Percentiles rank a stretch among this genome's conserved stretches.
These are phyloP conservation scores for Babyrousa celebensis DNA, from an alignment of 2,797 vertebrate species.

Conservation along the genomic window DNA sequence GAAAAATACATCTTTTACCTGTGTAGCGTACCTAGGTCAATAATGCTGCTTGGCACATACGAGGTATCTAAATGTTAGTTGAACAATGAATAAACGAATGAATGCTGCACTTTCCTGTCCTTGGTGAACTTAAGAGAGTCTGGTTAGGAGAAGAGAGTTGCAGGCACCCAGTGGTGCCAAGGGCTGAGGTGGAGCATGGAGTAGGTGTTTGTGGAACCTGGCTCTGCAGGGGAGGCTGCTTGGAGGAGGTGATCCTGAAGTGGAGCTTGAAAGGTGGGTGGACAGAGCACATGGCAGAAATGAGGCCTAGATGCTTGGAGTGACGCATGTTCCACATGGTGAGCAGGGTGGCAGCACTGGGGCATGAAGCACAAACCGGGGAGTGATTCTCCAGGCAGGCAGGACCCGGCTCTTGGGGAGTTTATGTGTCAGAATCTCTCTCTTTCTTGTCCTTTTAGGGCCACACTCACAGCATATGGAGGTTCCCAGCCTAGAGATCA, in stretches of 20 bases:
- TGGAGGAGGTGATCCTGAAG: background rate
- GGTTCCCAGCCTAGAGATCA: too few species aligned
- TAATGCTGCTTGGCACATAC: background rate
- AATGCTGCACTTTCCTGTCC: background rate
- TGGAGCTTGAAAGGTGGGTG: background rate
- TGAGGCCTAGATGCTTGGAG: background rate
- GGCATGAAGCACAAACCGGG: background rate
- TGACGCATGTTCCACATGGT: background rate
- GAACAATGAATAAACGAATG: background rate
- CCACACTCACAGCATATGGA: too few species aligned
- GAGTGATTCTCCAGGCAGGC: background rate
- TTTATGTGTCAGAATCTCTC: background rate
- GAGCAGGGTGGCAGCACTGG: background rate
- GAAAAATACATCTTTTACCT: background rate
- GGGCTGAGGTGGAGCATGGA: background rate
- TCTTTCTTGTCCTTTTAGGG: too few species aligned
- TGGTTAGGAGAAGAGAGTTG: background rate
- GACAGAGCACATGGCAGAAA: background rate
- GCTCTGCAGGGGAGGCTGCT: background rate
- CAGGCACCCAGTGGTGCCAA: background rate
- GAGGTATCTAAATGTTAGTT: background rate
- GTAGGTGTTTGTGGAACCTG: background rate
- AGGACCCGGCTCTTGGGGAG: background rate
- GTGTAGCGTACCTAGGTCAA: background rate
- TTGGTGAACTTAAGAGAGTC: background rate